Evolutionary conservation across 2,888 invertebrate genomes (phyloP).

Genomic region (Chrysotoxum bicinctum): DNA sequence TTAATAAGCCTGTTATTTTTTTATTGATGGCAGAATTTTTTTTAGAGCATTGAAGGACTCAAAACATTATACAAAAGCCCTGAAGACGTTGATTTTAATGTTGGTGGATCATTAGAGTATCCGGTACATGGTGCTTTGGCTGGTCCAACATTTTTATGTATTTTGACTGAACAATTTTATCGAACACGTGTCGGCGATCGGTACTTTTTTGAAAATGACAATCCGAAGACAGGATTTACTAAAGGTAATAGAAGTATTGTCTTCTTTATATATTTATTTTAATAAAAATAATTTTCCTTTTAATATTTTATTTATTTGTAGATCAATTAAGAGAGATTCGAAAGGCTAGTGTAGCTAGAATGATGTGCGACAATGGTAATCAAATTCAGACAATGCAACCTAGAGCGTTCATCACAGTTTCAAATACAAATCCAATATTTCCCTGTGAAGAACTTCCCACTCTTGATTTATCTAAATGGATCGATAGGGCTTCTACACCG

Average conservation of each 20-base stretch:
- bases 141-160: slow-evolving; percentile 94
- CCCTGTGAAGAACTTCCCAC: slow-evolving; percentile 84
- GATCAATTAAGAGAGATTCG: slow-evolving; percentile 90
- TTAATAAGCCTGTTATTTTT: too few species aligned
- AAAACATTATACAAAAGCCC: slow-evolving; percentile 86
- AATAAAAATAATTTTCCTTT: not conserved
- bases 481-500: slow-evolving; percentile 74
- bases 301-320: slow-evolving; percentile 51
- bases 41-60: slow-evolving; percentile 84
- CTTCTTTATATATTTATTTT: not conserved
- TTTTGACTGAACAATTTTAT: slow-evolving; percentile 93
- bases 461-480: slow-evolving; percentile 85
- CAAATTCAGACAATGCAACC: slow-evolving; percentile 86
- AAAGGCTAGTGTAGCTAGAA: slow-evolving; percentile 88
- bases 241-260: slow-evolving; percentile 80
- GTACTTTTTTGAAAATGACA: slow-evolving; percentile 90
- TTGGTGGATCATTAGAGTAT: slow-evolving; percentile 91
- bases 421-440: slow-evolving; percentile 82
- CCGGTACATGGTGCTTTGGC: slow-evolving; percentile 89
- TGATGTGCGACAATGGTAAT: slow-evolving; percentile 91
- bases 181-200: slow-evolving; percentile 92
- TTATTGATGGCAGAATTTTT: too few species aligned
- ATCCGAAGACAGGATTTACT: slow-evolving; percentile 85
- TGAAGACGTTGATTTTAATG: slow-evolving; percentile 93
- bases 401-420: slow-evolving; percentile 86